Conservation (phyloP, 1,140 invertebrate genomes). For the Nasonia giraulti region DNA sequence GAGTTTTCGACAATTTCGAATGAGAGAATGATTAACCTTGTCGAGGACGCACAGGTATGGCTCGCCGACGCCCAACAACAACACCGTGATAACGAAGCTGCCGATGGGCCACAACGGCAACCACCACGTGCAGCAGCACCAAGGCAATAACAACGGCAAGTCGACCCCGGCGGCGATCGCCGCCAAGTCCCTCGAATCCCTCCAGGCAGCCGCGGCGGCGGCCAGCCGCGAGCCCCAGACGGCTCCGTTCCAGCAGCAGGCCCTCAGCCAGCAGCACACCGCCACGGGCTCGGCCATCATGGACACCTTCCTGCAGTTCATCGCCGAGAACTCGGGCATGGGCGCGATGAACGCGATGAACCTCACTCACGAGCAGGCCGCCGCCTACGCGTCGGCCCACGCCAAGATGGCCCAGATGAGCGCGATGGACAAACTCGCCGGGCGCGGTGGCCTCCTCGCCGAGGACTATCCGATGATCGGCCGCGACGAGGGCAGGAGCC, state of each 20-base stretch:
- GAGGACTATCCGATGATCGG: slow-evolving; percentile 70
- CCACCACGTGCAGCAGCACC: not conserved
- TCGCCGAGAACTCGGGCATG: slow-evolving; percentile 85
- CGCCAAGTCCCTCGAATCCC: slow-evolving; percentile 79
- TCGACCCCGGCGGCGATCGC: slow-evolving; percentile 62
- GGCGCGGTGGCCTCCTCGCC: slow-evolving; percentile 55
- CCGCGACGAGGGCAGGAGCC: slow-evolving; percentile 65
- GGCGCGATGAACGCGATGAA: slow-evolving; percentile 68
- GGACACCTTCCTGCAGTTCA: slow-evolving; percentile 89
- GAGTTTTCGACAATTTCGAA: no score
- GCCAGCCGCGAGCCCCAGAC: slow-evolving; percentile 74
- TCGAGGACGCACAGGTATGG: slow-evolving; percentile 57
- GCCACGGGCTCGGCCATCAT: slow-evolving; percentile 84
- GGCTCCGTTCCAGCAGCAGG: slow-evolving; percentile 61
- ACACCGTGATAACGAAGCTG: slow-evolving; percentile 71
- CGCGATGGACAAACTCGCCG: slow-evolving; percentile 75
- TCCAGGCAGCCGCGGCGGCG: slow-evolving; percentile 77
- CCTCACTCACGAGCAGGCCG: slow-evolving; percentile 74
- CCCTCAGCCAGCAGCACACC: slow-evolving; percentile 63
- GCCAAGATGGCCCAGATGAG: slow-evolving; percentile 83
- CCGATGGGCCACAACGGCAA: slow-evolving; percentile 40
- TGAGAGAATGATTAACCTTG: no score
- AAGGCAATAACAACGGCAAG: slow-evolving; percentile 60
- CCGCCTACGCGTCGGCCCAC: slow-evolving; percentile 76
- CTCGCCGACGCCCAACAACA: slow-evolving; percentile 69